Base-by-base conservation (phyloP, 2,888 invertebrate species). In the Caenorhabditis sp. region DNA sequence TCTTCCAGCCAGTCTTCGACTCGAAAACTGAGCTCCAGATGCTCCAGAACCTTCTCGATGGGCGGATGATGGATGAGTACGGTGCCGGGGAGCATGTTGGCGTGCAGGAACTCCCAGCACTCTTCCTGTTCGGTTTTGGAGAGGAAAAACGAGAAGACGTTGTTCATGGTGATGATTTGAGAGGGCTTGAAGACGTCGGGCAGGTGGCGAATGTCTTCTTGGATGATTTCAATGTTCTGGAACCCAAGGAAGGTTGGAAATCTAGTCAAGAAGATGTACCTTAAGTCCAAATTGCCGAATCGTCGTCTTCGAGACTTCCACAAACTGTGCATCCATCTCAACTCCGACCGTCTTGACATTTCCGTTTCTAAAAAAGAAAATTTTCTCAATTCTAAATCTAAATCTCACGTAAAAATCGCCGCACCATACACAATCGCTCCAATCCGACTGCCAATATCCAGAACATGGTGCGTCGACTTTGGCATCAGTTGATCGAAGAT, bases 371-470 rank as follows among this genome's bases (percentile, higher is more conserved):
- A 62, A 83, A 56, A 72, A 13, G 4, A 13, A 1, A 50, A 24
- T 1, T 61, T 20, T 4, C 1, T 13, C 1, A n/a, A n/a, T n/a
- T n/a, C n/a, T n/a, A n/a, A n/a, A n/a, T n/a, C n/a, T n/a, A n/a
- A 13, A 51, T 9, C 65, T 37, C 26, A 68, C 64, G 65, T 80
- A 70, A 82, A 89, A 26, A 89, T 67, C 11, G 77, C 61, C 15
- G 88, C 87, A 8, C 94, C 94, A 93, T 94, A 95, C 9, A 95
- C 92, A 65, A 95, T 94, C 74, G 94, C 94, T 60, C 95, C 95
- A 62, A 95, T 92, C 89, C 95, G 93, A 18, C 95, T 95, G 6
- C 95, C 95, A 69, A 95, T 93, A 92, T 95, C 95, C 35, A 95
- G 90, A 61, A 95, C 92, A 18, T 79, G 37, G n/a, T n/a, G n/a